Evolutionary conservation across 2,888 invertebrate genomes (phyloP), one percentile per base, ranked within the genome.

Genomic region (Laspeyria flexula): DNA sequence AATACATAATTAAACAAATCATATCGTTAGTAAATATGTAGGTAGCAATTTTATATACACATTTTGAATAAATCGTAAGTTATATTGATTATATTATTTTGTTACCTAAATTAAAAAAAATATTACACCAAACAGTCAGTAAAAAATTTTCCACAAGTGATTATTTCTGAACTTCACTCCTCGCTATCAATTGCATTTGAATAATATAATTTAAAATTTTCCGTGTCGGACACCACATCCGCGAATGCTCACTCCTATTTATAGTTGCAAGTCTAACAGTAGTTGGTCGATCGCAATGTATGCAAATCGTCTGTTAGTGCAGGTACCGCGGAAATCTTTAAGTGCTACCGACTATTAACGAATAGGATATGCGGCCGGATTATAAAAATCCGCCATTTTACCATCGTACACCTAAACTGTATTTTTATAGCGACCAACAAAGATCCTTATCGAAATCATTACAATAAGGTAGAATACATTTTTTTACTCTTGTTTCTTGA

Each of bases 301-400:
- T 81, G 79, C 79, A 82, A 83, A 82, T 79, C 68, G 71, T 58
- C 68, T 55, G 59, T 44, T 53, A 51, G 55, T 56, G 58, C 60
- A 56, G 67, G 66, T 68, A 71, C 69, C 65, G 62, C 66, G 69
- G 68, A 77, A 72, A 75, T 69, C 72, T 76, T 72, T 72, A 73
- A 76, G 65, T 75, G 65, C 64, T 42, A 43, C 42, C 31, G 46
- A 66, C 65, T 62, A 69, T 61, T 60, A 62, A 57, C 58, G 56
- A 69, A 65, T 61, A 63, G 66, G 56, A 65, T 57, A 61, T 65
- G 53, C 37, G 64, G 47, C 52, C 50, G 68, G 64, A 65, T 65
- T 55, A 54, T 48, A 23, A 54, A 57, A 55, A 54, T 45, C 33
- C 12, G 27, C 31, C 39, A 30, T 57, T 53, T 60, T 47, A 60